Base-by-base conservation (phyloP, 2,797 vertebrate genomes). In the Pagetopsis macropterus region DNA sequence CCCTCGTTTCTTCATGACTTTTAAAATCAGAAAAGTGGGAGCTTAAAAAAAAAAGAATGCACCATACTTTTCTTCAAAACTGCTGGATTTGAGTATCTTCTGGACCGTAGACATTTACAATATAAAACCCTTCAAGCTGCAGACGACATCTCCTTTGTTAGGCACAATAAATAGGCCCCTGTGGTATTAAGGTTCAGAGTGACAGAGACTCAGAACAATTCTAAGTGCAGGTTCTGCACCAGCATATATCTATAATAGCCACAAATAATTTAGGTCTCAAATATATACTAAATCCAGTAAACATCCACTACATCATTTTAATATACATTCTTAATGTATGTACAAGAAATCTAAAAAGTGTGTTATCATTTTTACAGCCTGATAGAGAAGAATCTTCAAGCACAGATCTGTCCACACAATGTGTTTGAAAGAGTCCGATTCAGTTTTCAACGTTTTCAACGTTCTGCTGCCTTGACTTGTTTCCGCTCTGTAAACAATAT, bases 401-500 rank as follows among this genome's bases (percentile, higher is more conserved):
- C 90, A 83, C 90, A 56, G 82, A 91, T 84, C 77, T 71, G 87
- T 93, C 79, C 86, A 91, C 89, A 75, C 87, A 56, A 86, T 23
- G 61, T 56, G 51, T 60, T 84, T 91, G 81, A 90, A 85, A 60
- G 68, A 83, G 76, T 87, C 60, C 0, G 79, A 91, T 96, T 94
- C 95, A 96, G 95, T 96, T 96, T 87, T 89, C 63, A 81, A 72
- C 77, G 67, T 75, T 68, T 84, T 89, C 23, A 23, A 23, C 23
- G 3, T 27, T 91, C 79, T 92, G 93, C 94, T 94, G 93, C 89
- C 85, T 91, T 90, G 88, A 93, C 91, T 91, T 94, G 83, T 87
- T 81, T 92, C 91, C 84, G 90, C 88, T 90, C 82, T 92, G 94
- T 94, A 93, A 94, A 95, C 94, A 92, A 74, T 91, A 91, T 92